Evolutionary conservation across 2,797 vertebrate species (phyloP), one percentile per base, ranked within the genome.

Genomic region (Coregonus suidteri): DNA sequence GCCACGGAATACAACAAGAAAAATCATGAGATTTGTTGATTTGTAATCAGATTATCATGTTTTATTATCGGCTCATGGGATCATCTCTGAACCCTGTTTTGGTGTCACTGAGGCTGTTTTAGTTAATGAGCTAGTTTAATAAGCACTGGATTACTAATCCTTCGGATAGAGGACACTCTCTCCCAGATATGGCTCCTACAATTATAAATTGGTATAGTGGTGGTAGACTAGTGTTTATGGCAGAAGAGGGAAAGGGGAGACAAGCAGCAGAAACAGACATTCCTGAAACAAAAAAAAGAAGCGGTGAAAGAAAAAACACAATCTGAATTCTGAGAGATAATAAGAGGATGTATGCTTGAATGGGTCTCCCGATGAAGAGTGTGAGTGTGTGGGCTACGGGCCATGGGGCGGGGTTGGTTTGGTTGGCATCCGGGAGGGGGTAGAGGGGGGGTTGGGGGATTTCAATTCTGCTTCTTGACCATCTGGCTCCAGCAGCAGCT

Each of bases 401-500:
- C 64, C 59, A 64, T 30, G 18, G 80, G 4, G 41, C 11, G 41
- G 41, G 41, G 41, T 47, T 47, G 9, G 41, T 47, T 47, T 47
- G 41, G 13, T 30, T 71, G 68, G 35, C 68, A 51, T 37, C 16
- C 30, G n/a, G 31, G 71, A 11, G 30, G 53, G 25, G 5, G 18
- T 14, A 25, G 13, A 85, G 80, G 80, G 67, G 73, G 82, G 82
- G 77, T 53, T 51, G 53, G 78, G 62, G 78, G 82, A 87, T 91
- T 91, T 91, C 72, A 83, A 84, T 85, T 91, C 82, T 86, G 89
- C 91, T 91, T 91, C 69, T 88, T 15, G 78, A 91, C 90, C 92
- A 92, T 92, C 92, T 92, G 92, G 89, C 91, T 86, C 77, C 81
- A 84, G 78, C 77, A 76, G 85, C 89, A 88, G 90, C 85, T 85